Evolutionary conservation across 2,797 vertebrate species (phyloP).

Genomic region (Clarias pachynema): DNA sequence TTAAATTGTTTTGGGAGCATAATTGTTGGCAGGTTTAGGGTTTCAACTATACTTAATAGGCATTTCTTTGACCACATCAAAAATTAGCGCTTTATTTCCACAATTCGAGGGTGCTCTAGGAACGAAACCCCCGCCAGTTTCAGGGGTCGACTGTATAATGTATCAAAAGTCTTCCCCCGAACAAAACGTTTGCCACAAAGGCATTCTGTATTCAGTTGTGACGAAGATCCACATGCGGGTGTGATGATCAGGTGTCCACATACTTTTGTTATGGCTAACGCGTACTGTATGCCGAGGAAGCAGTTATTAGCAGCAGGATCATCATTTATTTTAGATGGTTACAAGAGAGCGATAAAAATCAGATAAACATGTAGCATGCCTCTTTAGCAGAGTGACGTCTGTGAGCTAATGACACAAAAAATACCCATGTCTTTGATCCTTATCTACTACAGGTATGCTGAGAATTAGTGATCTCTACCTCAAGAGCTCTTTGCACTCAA

Average conservation of each 20-base stretch:
- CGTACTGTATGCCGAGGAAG: background rate
- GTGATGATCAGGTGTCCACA: background rate
- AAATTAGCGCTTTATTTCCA: no score
- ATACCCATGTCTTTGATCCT: background rate
- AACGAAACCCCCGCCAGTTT: no score
- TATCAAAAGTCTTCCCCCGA: background rate
- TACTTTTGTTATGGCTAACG: background rate
- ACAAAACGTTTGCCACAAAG: background rate
- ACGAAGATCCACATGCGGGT: background rate
- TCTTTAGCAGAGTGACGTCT: background rate
- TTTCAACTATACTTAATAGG: no score
- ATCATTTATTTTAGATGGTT: background rate
- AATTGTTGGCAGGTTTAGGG: no score
- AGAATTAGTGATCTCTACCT: conserved; percentile 11
- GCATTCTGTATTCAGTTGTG: background rate
- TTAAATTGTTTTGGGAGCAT: no score
- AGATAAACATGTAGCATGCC: background rate
- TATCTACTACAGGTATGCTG: conserved; percentile 8
- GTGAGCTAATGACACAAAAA: background rate
- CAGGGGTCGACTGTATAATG: no score
- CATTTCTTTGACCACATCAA: no score
- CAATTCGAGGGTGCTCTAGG: no score
- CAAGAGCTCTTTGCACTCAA: background rate
- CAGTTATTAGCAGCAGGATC: background rate
- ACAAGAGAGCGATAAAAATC: background rate